These are phyloP conservation scores for Syndactyla subalaris DNA, from an alignment of 2,797 vertebrate genomes.

Conservation along the genomic window DNA sequence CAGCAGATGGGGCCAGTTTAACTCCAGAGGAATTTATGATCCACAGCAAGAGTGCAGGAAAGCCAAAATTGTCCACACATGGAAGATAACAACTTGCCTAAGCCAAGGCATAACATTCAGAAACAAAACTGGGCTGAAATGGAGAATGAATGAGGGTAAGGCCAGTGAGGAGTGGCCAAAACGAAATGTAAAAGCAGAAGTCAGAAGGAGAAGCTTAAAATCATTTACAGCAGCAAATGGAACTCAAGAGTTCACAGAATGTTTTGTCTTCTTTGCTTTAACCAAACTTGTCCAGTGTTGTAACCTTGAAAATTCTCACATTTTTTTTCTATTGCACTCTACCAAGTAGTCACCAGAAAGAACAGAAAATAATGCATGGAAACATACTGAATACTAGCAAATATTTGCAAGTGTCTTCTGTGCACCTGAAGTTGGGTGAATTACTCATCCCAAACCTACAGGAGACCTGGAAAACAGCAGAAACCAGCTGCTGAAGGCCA, in stretches of 20 bases:
- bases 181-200: not conserved
- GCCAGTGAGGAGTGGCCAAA: not conserved
- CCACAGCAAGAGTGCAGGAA: not conserved
- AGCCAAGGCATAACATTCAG: not conserved
- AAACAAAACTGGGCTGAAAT: not conserved
- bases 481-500: not conserved
- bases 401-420: not conserved
- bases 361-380: not conserved
- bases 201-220: not conserved
- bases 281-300: not conserved
- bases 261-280: not conserved
- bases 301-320: not conserved
- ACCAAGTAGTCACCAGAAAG: not conserved
- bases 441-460: not conserved
- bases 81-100: not conserved
- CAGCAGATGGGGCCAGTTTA: not conserved
- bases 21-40: not conserved
- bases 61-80: not conserved
- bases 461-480: not conserved
- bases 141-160: not conserved
- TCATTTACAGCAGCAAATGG: not conserved
- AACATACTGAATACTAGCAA: not conserved
- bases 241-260: not conserved
- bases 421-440: not conserved
- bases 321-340: not conserved